Base-by-base conservation (phyloP, 1,140 invertebrate genomes). In the Halictus rubicundus region DNA sequence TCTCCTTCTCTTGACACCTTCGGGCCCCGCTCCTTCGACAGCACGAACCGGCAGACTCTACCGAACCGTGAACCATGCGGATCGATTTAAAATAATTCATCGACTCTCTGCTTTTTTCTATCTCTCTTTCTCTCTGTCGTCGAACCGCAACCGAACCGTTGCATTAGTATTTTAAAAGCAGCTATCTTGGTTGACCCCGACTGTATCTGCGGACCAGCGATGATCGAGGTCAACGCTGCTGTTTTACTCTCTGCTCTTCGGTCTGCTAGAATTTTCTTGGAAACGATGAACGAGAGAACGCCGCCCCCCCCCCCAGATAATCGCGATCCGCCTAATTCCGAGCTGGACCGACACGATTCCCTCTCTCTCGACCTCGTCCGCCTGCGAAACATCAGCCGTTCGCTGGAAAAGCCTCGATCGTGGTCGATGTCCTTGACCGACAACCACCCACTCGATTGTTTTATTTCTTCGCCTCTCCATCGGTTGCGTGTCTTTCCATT, bases 101-200 rank as follows among this genome's bases (percentile, higher is more conserved):
- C 16, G 14, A 16, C n/a, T 16, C 49, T 52, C 49, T 21, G 0
- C 14, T 52, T 52, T 16, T 52, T 5, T 5, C 16, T 52, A 14
- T 21, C 49, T 21, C 16, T 46, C 42, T 46, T 14, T 46, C 42
- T 14, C 42, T 14, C 42, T 46, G 0, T 46, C 42, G 9, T 12
- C 42, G 14, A 57, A 57, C n/a, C 54, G 7, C n/a, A 57, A 54
- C 52, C 64, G 32, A 21, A 39, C 32, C n/a, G n/a, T 68, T 68
- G 60, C 52, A 59, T 54, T 42, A 60, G 65, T 68, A 54, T 69
- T 21, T 80, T 68, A 69, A 46, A 68, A 54, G 63, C 25, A 65
- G 77, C 52, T 65, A 39, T 61, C 78, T 64, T 39, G 52, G 23
- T 52, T 60, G 72, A 80, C 72, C 77, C 54, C 64, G 23, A 46